A percentile compares a stretch with the other conserved stretches of the same genome.
Conservation (phyloP, 2,113 vertebrate genomes). For the Saimiri boliviensis region DNA sequence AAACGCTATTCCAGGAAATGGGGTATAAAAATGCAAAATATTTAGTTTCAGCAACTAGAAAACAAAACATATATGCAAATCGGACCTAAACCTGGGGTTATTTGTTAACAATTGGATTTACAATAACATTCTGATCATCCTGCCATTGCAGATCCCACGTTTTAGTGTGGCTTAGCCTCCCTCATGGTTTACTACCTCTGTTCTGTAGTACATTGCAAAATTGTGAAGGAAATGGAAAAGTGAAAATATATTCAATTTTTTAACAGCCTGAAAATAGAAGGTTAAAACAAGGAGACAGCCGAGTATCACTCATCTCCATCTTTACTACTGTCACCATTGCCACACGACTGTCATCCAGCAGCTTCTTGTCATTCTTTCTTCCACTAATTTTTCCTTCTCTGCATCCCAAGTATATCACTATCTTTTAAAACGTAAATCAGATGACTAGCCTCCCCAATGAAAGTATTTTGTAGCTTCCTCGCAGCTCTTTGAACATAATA, state of each 20-base stretch:
- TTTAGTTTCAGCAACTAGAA: background rate
- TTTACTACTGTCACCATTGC: background rate
- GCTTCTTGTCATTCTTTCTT: background rate
- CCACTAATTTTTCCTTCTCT: background rate
- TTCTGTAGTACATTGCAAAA: background rate
- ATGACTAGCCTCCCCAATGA: background rate
- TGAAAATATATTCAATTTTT: background rate
- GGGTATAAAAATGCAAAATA: background rate
- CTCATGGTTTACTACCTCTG: background rate
- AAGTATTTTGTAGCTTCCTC: background rate
- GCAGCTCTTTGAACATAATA: background rate
- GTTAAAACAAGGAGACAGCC: background rate
- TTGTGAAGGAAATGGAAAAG: background rate
- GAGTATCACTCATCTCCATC: background rate
- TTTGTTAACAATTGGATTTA: background rate
- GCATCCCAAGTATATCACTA: background rate
- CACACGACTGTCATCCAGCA: background rate
- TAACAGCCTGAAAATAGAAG: background rate
- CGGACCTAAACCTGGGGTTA: background rate
- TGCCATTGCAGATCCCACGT: background rate
- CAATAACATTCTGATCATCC: background rate
- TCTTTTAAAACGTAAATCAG: background rate
- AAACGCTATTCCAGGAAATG: background rate
- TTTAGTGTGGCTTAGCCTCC: background rate
- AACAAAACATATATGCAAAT: background rate